These are phyloP conservation scores for Chloromyia formosa DNA, from an alignment of 2,888 invertebrate genomes.

Conservation along the genomic window DNA sequence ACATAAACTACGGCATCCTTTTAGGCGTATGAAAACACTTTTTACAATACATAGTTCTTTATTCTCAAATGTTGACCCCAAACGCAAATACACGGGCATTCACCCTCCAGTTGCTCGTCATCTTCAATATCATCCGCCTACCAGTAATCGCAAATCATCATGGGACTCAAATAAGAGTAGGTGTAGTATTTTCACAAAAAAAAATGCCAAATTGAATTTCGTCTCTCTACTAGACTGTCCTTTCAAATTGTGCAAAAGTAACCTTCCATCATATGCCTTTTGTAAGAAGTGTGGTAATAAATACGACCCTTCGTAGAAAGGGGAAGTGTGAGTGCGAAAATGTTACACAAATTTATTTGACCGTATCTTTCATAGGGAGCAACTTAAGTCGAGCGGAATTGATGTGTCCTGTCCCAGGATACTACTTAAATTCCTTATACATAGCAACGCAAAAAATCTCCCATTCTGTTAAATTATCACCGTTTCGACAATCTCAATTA, in stretches of 20 bases:
- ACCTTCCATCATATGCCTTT: background rate
- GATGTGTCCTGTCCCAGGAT: background rate
- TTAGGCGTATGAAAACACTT: too few relatives aligned
- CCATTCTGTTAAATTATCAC: background rate
- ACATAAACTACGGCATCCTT: too few relatives aligned
- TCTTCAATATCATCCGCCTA: too few relatives aligned
- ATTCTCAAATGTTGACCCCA: too few relatives aligned
- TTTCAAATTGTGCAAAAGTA: background rate
- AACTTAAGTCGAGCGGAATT: conserved; percentile 32
- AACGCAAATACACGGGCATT: too few relatives aligned
- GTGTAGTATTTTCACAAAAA: conserved; percentile 17
- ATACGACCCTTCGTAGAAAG: conserved; percentile 8
- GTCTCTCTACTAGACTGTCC: conserved; percentile 8
- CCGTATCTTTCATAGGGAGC: conserved; percentile 39
- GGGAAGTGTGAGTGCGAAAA: conserved; percentile 35
- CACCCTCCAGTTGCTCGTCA: too few relatives aligned
- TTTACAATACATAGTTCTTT: too few relatives aligned
- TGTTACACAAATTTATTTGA: conserved; percentile 45
- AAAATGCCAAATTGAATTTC: conserved; percentile 43
- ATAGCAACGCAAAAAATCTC: background rate
- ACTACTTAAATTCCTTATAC: background rate
- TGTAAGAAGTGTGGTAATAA: background rate
- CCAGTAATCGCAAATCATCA: too few relatives aligned
- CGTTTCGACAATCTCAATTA: too few relatives aligned
- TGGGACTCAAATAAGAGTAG: background rate